Conservation (phyloP, 2,888 invertebrate species). For the Griposia aprilina region DNA sequence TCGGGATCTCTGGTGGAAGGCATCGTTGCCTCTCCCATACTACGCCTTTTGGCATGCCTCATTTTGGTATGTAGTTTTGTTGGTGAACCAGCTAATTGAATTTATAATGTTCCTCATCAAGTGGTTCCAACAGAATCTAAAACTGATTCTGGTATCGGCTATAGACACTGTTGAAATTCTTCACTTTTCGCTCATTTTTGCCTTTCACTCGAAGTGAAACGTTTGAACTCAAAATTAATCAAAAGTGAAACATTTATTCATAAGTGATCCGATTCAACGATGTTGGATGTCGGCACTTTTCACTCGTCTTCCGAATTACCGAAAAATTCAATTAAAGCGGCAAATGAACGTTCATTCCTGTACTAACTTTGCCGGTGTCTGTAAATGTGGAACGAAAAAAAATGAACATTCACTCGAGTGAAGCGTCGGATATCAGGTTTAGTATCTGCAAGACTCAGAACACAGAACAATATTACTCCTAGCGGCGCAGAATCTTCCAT, state of each 20-base stretch:
- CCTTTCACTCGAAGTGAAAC: no score
- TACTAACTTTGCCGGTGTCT: no score
- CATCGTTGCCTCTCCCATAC: no score
- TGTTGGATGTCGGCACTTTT: neutral
- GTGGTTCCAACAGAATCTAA: neutral
- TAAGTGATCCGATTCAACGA: neutral
- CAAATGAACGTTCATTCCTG: neutral
- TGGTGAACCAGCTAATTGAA: neutral
- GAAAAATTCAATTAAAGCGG: neutral
- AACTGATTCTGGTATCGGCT: neutral
- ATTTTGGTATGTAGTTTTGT: neutral
- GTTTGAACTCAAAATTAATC: no score
- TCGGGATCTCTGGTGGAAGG: neutral
- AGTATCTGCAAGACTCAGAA: no score
- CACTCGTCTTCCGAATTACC: neutral
- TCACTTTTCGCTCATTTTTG: no score
- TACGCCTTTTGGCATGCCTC: neutral
- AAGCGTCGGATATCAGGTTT: no score
- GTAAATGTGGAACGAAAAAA: no score
- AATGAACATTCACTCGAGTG: no score
- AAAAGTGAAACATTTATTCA: no score
- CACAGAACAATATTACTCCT: no score
- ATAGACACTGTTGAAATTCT: neutral
- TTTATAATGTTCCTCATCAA: neutral
- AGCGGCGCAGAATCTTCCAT: neutral